phyloP scores from a whole-genome alignment of 2,797 vertebrate species.

The Gorsachius magnificus region DNA sequence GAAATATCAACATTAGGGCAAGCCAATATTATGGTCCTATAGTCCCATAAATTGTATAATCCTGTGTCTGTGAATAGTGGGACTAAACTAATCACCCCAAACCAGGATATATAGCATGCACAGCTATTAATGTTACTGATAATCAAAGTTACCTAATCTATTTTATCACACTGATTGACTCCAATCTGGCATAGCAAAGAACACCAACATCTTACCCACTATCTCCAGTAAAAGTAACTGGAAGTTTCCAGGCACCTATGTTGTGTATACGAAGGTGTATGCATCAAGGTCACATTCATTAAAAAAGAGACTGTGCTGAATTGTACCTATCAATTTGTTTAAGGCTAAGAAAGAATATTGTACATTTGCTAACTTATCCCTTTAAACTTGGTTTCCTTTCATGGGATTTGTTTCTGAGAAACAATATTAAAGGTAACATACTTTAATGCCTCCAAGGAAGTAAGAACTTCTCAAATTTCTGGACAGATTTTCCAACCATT shows the following conservation, averaged over 20 bases:
- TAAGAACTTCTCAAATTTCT: background rate
- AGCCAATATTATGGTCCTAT: background rate
- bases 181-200: background rate
- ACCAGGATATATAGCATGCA: background rate
- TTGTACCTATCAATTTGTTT: background rate
- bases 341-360: background rate
- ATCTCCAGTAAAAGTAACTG: background rate
- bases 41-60: background rate
- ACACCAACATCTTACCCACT: background rate
- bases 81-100: background rate
- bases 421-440: background rate
- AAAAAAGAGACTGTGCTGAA: background rate
- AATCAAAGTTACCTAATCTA: background rate
- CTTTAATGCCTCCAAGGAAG: background rate
- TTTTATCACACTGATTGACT: background rate
- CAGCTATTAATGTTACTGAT: background rate
- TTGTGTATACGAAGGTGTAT: fast-evolving
- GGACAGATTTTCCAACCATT: background rate
- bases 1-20: background rate
- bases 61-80: background rate
- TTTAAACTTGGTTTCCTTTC: background rate
- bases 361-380: background rate
- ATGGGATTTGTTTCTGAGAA: background rate
- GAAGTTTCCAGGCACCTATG: background rate
- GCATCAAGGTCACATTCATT: background rate